Percentiles rank a stretch among this genome's conserved stretches.
phyloP scores from a whole-genome alignment of 2,888 invertebrate genomes.

The Cordilura impudica region DNA sequence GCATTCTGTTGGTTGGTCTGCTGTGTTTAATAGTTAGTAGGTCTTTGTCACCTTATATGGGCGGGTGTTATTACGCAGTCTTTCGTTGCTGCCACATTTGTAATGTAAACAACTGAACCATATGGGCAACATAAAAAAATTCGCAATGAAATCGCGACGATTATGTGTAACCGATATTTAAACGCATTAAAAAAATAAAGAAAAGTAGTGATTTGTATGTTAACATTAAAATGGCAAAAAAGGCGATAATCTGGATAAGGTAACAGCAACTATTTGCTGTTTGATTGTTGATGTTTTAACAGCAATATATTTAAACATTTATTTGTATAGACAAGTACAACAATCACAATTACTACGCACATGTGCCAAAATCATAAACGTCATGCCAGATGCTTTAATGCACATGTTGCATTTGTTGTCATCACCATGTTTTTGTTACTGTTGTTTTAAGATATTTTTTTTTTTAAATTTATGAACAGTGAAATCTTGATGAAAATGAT shows the following conservation, averaged over 20 bases:
- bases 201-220: slow-evolving; percentile 55
- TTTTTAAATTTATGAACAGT: background rate
- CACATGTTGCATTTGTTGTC: slow-evolving; percentile 59
- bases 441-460: slow-evolving; percentile 16
- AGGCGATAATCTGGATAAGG: slow-evolving; percentile 36
- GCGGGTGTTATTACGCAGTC: slow-evolving; percentile 62
- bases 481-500: no score
- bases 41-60: slow-evolving; percentile 60
- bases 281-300: slow-evolving; percentile 46
- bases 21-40: slow-evolving; percentile 50
- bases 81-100: slow-evolving; percentile 55
- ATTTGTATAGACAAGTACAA: slow-evolving; percentile 50
- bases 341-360: slow-evolving; percentile 60
- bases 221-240: slow-evolving; percentile 41
- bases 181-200: slow-evolving; percentile 32
- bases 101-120: slow-evolving; percentile 39
- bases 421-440: slow-evolving; percentile 54
- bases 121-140: slow-evolving; percentile 51
- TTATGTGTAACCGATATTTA: slow-evolving; percentile 62
- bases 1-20: slow-evolving; percentile 44
- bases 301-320: slow-evolving; percentile 38
- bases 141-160: slow-evolving; percentile 23
- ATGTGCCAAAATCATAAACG: slow-evolving; percentile 60
- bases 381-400: slow-evolving; percentile 59
- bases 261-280: slow-evolving; percentile 56